phyloP scores from a whole-genome alignment of 2,888 invertebrate genomes.

The Pachydiplax longipennis region DNA sequence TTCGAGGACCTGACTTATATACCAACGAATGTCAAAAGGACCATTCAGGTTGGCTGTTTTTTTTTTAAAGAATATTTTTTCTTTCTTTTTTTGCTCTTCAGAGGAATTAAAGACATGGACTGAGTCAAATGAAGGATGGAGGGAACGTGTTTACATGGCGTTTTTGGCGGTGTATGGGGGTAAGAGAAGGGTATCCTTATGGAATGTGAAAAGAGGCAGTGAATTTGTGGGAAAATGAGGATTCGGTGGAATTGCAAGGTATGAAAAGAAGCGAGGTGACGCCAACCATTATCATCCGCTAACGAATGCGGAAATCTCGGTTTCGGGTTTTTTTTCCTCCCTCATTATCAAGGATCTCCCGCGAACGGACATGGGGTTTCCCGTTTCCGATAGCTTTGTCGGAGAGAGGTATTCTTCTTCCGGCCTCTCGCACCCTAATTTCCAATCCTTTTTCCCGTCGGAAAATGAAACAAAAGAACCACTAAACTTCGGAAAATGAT shows the following conservation, averaged over 20 bases:
- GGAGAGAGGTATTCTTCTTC: neutral
- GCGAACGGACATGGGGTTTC: neutral
- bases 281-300: neutral
- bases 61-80: neutral
- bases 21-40: neutral
- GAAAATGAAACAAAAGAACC: too few species aligned
- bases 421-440: neutral
- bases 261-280: neutral
- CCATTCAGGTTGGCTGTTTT: neutral
- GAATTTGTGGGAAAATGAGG: neutral
- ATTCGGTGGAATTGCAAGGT: neutral
- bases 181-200: neutral
- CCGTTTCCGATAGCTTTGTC: neutral
- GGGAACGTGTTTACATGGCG: neutral
- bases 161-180: neutral
- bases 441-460: neutral
- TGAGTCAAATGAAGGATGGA: neutral
- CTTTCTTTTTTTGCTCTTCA: neutral
- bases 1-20: neutral
- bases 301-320: neutral
- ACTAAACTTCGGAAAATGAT: too few species aligned
- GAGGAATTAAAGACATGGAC: neutral
- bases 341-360: neutral
- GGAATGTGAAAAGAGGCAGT: neutral
- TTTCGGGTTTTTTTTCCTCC: neutral